phyloP scores from a whole-genome alignment of 2,797 vertebrate genomes.

The Simalia tracyae region DNA sequence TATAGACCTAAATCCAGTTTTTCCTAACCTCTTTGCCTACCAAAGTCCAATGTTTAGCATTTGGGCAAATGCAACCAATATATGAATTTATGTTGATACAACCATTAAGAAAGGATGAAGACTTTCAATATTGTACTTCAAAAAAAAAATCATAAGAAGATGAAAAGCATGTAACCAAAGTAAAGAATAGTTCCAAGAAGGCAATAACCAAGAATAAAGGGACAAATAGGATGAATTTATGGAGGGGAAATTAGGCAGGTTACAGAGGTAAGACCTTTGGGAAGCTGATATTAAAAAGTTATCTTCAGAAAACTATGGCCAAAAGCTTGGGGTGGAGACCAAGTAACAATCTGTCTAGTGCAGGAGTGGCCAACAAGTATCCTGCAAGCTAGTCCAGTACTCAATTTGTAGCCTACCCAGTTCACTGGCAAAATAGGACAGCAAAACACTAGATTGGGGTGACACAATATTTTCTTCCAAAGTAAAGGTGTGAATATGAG shows the following conservation, averaged over 20 bases:
- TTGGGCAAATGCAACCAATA: not conserved
- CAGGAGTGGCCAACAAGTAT: not conserved
- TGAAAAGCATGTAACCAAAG: not conserved
- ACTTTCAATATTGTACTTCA: not conserved
- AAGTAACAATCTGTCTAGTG: not conserved
- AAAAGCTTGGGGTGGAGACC: not conserved
- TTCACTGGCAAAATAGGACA: not conserved
- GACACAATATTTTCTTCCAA: not conserved
- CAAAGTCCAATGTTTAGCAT: not conserved
- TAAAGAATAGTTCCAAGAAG: not conserved
- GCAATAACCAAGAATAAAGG: not conserved
- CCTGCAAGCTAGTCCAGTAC: not conserved
- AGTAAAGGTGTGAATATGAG: not conserved
- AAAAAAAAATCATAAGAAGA: not conserved
- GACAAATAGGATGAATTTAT: not conserved
- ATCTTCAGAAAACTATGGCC: not conserved
- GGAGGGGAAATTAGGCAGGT: not conserved
- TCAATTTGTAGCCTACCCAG: not conserved
- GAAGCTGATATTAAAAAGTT: not conserved
- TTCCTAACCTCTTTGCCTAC: not conserved
- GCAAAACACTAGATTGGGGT: not conserved
- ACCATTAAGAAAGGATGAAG: not conserved
- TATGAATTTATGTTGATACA: not conserved
- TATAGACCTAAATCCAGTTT: not conserved
- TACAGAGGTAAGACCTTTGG: not conserved